A percentile compares a stretch with the other conserved stretches of the same genome.
These are phyloP conservation scores for Melanotaenia maccullochi DNA, from an alignment of 2,797 vertebrate genomes.

Conservation along the genomic window DNA sequence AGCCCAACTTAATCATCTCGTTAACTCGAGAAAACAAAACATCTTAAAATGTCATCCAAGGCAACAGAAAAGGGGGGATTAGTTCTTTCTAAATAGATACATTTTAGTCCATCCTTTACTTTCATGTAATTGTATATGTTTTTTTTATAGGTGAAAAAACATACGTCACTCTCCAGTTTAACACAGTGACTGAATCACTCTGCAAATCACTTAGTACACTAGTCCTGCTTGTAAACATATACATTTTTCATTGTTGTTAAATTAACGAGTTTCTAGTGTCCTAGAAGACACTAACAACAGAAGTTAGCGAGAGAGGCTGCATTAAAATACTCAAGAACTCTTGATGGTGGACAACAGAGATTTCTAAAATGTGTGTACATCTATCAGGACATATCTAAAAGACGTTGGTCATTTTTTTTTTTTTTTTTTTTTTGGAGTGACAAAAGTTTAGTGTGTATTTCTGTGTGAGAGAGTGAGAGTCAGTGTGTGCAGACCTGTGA, in stretches of 20 bases:
- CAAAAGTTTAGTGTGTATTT: conserved; percentile 26
- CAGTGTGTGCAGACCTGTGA: conserved; percentile 52
- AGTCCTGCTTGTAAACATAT: no score
- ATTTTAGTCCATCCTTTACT: neutral
- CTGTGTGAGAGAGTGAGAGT: conserved; percentile 28
- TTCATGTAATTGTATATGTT: neutral
- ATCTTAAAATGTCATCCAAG: neutral
- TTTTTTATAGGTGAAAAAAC: no score
- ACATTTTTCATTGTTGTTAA: neutral
- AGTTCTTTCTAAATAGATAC: neutral
- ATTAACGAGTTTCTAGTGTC: neutral
- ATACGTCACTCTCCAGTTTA: no score
- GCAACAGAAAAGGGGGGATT: neutral
- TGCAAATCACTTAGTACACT: no score
- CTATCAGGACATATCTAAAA: conserved; percentile 36
- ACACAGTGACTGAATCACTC: no score
- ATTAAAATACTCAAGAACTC: no score
- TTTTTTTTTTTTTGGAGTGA: conserved; percentile 10
- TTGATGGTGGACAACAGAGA: neutral
- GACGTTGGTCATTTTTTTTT: conserved; percentile 20
- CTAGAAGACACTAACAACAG: no score
- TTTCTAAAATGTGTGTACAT: neutral
- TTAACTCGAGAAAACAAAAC: no score
- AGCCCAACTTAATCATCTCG: no score
- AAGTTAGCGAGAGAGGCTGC: no score